Percentiles rank a stretch among this genome's conserved stretches.
Evolutionary conservation across 2,797 vertebrate genomes (phyloP).

Genomic region (Oreortyx pictus): DNA sequence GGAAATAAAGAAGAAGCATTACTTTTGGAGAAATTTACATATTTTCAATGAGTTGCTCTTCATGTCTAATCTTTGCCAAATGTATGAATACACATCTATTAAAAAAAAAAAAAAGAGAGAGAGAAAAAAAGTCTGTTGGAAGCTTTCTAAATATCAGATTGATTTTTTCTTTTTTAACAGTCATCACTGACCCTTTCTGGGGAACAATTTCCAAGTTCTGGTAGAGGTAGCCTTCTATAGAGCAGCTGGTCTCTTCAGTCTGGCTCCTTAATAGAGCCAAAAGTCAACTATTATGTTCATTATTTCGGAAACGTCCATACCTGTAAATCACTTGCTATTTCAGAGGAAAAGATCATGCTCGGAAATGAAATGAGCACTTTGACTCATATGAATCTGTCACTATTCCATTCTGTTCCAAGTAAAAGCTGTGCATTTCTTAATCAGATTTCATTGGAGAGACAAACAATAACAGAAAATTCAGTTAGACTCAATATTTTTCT

Average conservation of each 20-base stretch:
- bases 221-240: neutral
- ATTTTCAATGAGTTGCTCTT: neutral
- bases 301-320: neutral
- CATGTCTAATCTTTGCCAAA: neutral
- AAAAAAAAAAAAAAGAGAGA: neutral
- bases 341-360: neutral
- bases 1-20: no score
- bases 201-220: neutral
- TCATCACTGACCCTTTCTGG: neutral
- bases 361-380: neutral
- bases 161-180: slow-evolving; percentile 16
- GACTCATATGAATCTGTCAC: neutral
- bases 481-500: neutral
- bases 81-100: neutral
- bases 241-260: neutral
- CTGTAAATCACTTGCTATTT: neutral
- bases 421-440: neutral
- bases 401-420: neutral
- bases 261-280: neutral
- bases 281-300: neutral
- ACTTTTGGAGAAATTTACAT: no score
- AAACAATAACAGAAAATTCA: neutral
- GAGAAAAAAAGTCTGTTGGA: neutral
- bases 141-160: neutral
- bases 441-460: neutral